Evolutionary conservation across 2,888 invertebrate genomes (phyloP).

Genomic region (Pheosia gnoma): DNA sequence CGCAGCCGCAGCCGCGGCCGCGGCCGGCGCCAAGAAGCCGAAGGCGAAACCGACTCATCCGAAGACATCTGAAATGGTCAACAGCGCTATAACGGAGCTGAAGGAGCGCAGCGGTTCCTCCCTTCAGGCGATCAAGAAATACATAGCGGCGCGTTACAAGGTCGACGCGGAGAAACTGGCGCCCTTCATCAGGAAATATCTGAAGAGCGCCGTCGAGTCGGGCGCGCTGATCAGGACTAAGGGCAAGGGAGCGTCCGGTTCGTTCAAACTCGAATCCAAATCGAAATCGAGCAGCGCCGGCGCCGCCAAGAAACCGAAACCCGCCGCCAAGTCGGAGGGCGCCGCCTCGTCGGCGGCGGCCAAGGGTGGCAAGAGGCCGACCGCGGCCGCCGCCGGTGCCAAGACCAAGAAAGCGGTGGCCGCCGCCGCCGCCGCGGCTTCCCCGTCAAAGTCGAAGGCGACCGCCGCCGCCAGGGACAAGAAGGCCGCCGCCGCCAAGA

Average conservation of each 20-base stretch:
- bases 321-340: slow-evolving; percentile 18
- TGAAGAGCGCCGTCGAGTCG: slow-evolving; percentile 79
- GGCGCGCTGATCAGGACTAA: slow-evolving; percentile 82
- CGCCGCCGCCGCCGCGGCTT: slow-evolving; percentile 18
- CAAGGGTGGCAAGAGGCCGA: slow-evolving; percentile 43
- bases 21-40: slow-evolving; percentile 46
- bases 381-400: slow-evolving; percentile 33
- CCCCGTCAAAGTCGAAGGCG: slow-evolving; percentile 30
- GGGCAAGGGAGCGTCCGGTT: slow-evolving; percentile 81
- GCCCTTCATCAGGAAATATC: slow-evolving; percentile 82
- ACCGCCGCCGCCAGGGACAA: slow-evolving; percentile 36
- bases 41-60: slow-evolving; percentile 57
- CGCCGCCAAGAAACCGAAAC: slow-evolving; percentile 18
- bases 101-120: slow-evolving; percentile 86
- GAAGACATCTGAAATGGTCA: slow-evolving; percentile 79
- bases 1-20: slow-evolving; percentile 24
- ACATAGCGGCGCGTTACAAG: slow-evolving; percentile 83
- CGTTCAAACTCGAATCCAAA: slow-evolving; percentile 64
- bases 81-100: slow-evolving; percentile 77
- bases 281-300: slow-evolving; percentile 33
- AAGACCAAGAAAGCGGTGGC: slow-evolving; percentile 7
- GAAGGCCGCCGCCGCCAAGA: slow-evolving; percentile 48
- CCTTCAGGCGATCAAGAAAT: slow-evolving; percentile 85
- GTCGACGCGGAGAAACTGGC: slow-evolving; percentile 83
- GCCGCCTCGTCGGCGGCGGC: slow-evolving; percentile 31